Base-by-base conservation (phyloP, 2,113 vertebrate genomes). In the Oryzias melastigma region DNA sequence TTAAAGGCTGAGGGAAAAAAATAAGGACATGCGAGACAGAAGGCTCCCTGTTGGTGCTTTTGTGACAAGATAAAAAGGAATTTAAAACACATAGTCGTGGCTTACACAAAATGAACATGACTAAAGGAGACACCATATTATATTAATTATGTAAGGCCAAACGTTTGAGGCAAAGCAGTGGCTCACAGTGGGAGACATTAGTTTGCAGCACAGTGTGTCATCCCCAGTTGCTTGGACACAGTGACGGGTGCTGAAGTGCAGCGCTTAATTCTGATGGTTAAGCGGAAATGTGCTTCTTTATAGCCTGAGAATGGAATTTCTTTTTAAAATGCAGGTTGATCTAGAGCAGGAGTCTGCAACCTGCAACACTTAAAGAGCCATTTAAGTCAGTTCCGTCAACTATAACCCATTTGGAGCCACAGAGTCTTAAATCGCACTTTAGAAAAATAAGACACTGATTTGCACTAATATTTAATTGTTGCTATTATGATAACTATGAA, bases 131-230 rank as follows among this genome's bases (percentile, higher is more conserved):
- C 84, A 82, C 78, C 85, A 85, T 79, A 84, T 89, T 79, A 64
- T 88, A 90, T 91, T 91, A 90, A 91, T 90, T 91, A 91, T 91
- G 89, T 76, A 91, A 85, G 81, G 74, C 46, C 67, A 46, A 69
- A 87, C 77, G 78, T 85, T 87, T 79, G 72, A 87, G 73, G 77
- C 80, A 68, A 73, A 76, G 77, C 76, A 66, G 80, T 52, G 55
- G 67, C 67, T 81, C 78, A 60, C 46, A 65, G 64, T 58, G 63
- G 69, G 78, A 85, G 63, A 81, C 75, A 75, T 74, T 81, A 74
- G 85, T 80, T 61, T 84, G 64, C 64, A 62, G 73, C 49, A 44
- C 27, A 7, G 75, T 52, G 62, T 48, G 48, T 40, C 53, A 49
- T 68, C 58, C 57, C 52, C 65, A 62, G 75, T 77, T 82, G 70